Percentiles rank a stretch among this genome's conserved stretches.
phyloP scores from a whole-genome alignment of 1,140 invertebrate genomes.

The Hermatobates lingyangjiaoensis region DNA sequence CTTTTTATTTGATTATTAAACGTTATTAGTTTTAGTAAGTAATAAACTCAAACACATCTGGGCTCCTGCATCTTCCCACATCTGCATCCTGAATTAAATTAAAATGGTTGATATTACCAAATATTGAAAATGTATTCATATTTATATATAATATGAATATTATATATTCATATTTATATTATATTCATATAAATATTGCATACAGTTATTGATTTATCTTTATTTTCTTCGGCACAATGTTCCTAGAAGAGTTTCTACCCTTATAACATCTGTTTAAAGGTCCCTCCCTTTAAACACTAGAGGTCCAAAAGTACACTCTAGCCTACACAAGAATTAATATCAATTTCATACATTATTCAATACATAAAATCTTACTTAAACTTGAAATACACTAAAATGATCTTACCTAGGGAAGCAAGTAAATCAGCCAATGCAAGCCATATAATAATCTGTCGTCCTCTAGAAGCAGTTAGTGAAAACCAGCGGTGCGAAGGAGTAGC shows the following conservation, averaged over 20 bases:
- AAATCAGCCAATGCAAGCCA: constrained; percentile 61
- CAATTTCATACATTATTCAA: not conserved
- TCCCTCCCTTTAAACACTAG: not conserved
- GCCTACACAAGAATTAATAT: not conserved
- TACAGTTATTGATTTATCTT: no score
- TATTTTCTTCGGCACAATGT: not conserved
- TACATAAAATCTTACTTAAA: not conserved
- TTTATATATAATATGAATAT: no score
- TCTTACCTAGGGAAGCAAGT: constrained; percentile 46
- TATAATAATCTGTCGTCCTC: constrained; percentile 48
- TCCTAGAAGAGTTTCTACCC: not conserved
- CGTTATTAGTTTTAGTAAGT: no score
- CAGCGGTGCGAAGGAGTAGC: constrained; percentile 25
- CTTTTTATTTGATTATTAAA: no score
- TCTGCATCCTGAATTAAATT: no score
- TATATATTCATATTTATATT: no score
- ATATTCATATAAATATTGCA: no score
- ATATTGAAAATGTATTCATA: no score
- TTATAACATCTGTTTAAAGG: not conserved
- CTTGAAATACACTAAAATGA: not conserved
- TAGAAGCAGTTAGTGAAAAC: constrained; percentile 32
- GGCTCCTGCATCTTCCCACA: no score
- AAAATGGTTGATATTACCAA: no score
- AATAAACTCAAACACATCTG: no score
- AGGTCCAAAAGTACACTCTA: not conserved